Evolutionary conservation across 2,113 vertebrate species (phyloP).

Genomic region (Rhizomys pruinosus): DNA sequence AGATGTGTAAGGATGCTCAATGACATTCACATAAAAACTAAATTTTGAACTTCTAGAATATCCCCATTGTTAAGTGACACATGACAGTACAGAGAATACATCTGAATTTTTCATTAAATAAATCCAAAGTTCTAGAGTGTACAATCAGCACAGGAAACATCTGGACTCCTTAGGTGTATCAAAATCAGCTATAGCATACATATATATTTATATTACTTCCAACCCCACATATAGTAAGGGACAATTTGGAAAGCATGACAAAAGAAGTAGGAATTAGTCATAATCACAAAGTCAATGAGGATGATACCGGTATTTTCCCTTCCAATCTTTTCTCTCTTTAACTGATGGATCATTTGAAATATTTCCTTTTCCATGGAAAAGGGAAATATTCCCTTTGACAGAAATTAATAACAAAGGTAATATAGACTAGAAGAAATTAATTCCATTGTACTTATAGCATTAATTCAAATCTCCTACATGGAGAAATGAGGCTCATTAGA

Average conservation of each 20-base stretch:
- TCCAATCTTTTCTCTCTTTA: not conserved
- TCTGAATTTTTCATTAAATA: not conserved
- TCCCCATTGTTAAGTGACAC: not conserved
- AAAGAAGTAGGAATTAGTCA: constrained; percentile 39
- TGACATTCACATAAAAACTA: not conserved
- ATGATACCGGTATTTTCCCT: constrained; percentile 38
- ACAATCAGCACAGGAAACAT: not conserved
- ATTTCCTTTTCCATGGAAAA: constrained; percentile 20
- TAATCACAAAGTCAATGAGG: not conserved
- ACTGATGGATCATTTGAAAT: constrained; percentile 26
- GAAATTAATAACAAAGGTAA: not conserved
- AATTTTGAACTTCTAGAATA: not conserved
- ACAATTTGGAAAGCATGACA: constrained; percentile 11
- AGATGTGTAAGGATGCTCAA: not conserved
- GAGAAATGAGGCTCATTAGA: constrained; percentile 27
- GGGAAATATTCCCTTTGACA: not conserved
- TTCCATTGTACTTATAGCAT: constrained; percentile 32
- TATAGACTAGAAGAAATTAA: constrained; percentile 5
- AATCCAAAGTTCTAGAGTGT: not conserved
- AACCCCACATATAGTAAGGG: not conserved
- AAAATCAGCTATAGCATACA: constrained; percentile 5
- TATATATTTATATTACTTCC: not conserved
- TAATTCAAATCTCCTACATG: constrained; percentile 43
- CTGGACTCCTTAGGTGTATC: not conserved
- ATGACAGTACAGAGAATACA: not conserved